A percentile compares a stretch with the other conserved stretches of the same genome.
Evolutionary conservation across 2,888 invertebrate species (phyloP).

Genomic region (Galerucella pusilla): DNA sequence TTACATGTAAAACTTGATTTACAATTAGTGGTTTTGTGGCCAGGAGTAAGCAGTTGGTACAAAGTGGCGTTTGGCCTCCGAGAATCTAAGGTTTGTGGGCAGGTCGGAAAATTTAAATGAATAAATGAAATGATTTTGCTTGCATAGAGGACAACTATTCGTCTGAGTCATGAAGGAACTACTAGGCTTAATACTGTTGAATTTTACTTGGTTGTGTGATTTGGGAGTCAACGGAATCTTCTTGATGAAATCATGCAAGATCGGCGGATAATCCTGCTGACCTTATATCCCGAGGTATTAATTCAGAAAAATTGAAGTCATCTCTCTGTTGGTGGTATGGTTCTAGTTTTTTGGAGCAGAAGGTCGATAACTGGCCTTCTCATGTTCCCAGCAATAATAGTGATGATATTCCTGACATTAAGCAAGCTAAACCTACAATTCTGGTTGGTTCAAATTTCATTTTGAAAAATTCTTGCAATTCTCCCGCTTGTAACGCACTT

Average conservation of each 20-base stretch:
- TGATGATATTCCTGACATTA: not conserved
- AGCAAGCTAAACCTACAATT: not conserved
- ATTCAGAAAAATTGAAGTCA: too few species aligned
- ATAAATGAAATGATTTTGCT: conserved; percentile 4
- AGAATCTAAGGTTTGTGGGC: not conserved
- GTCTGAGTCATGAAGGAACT: too few species aligned
- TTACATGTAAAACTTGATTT: not conserved
- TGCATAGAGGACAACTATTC: not conserved
- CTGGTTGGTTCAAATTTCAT: not conserved
- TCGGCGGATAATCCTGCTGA: not conserved
- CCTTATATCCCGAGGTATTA: too few species aligned
- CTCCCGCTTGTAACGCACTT: too few species aligned
- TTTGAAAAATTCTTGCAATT: not conserved
- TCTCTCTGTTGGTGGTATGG: not conserved
- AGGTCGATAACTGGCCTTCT: not conserved
- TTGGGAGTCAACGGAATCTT: too few species aligned
- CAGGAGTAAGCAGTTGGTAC: conserved; percentile 5
- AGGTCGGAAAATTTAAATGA: not conserved
- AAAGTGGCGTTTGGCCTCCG: not conserved
- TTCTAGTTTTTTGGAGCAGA: not conserved
- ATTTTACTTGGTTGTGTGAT: too few species aligned
- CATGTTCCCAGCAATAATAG: not conserved
- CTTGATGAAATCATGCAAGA: not conserved
- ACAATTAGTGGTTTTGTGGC: not conserved
- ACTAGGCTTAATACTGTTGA: too few species aligned